Evolutionary conservation across 2,797 vertebrate genomes (phyloP).

Genomic region (Chrosomus eos): DNA sequence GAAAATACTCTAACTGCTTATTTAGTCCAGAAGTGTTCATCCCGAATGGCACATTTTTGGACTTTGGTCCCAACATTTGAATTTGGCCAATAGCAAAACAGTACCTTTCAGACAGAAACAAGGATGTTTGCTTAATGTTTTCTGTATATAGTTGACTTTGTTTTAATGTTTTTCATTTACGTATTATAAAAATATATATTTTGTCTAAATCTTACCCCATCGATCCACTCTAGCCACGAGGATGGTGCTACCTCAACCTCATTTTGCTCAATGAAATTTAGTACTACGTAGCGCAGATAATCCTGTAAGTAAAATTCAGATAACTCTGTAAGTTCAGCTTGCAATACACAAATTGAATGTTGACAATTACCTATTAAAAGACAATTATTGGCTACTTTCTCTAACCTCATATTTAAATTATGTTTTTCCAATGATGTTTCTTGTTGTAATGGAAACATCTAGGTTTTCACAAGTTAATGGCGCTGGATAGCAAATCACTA

Average conservation of each 20-base stretch:
- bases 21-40: slow-evolving; percentile 1
- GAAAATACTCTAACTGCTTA: slow-evolving; percentile 16
- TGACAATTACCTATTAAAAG: not conserved
- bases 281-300: not conserved
- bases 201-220: not conserved
- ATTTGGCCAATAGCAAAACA: slow-evolving; percentile 10
- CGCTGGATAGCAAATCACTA: not conserved
- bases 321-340: not conserved
- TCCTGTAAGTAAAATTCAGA: not conserved
- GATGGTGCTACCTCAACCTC: slow-evolving; percentile 21
- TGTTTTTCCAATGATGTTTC: not conserved
- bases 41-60: not conserved
- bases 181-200: too few relatives aligned
- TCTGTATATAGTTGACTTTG: not conserved
- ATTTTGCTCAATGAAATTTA: slow-evolving; percentile 17
- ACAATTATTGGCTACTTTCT: not conserved
- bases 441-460: not conserved
- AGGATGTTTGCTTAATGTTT: not conserved
- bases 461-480: not conserved
- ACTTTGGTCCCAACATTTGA: not conserved
- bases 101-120: slow-evolving; percentile 6
- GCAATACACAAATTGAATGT: not conserved
- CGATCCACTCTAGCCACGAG: not conserved
- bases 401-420: not conserved
- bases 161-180: not conserved